Evolutionary conservation across 2,888 invertebrate genomes (phyloP).

Genomic region (Apamea anceps): DNA sequence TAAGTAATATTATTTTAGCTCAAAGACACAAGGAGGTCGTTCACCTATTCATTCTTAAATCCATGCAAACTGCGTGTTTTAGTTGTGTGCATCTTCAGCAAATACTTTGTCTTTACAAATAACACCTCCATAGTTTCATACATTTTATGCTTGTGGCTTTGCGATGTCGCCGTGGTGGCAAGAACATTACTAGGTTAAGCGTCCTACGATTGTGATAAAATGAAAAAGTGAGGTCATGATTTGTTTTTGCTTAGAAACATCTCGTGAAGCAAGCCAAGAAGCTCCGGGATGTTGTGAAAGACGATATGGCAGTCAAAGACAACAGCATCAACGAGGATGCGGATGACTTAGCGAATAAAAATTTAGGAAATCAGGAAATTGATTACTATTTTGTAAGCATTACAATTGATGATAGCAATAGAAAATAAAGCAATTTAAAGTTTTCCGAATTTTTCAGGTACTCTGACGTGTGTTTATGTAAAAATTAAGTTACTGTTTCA

Average conservation of each 20-base stretch:
- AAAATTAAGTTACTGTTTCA: conserved; percentile 5
- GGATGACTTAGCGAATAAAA: not conserved
- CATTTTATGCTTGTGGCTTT: conserved; percentile 40
- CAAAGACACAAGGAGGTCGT: conserved; percentile 71
- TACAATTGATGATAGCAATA: not conserved
- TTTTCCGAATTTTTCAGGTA: not conserved
- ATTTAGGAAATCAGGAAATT: not conserved
- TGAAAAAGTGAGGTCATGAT: conserved; percentile 38
- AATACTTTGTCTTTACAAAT: conserved; percentile 45
- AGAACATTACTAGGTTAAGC: conserved; percentile 44
- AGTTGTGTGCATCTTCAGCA: conserved; percentile 35
- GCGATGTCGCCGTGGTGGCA: conserved; percentile 6
- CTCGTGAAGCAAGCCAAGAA: conserved; percentile 17
- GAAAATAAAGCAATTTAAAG: not conserved
- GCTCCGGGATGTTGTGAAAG: conserved; percentile 9
- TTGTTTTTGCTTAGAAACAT: conserved; percentile 29
- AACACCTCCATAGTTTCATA: conserved; percentile 18
- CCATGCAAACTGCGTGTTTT: conserved; percentile 38
- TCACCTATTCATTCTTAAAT: conserved; percentile 76
- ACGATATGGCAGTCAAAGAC: conserved; percentile 4
- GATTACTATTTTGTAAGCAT: not conserved
- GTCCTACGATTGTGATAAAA: conserved; percentile 15
- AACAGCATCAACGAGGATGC: not conserved
- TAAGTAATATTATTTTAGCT: conserved; percentile 67
- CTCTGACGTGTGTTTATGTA: not conserved